Evolutionary conservation across 2,797 vertebrate species (phyloP).

Genomic region (Limnodromus scolopaceus): DNA sequence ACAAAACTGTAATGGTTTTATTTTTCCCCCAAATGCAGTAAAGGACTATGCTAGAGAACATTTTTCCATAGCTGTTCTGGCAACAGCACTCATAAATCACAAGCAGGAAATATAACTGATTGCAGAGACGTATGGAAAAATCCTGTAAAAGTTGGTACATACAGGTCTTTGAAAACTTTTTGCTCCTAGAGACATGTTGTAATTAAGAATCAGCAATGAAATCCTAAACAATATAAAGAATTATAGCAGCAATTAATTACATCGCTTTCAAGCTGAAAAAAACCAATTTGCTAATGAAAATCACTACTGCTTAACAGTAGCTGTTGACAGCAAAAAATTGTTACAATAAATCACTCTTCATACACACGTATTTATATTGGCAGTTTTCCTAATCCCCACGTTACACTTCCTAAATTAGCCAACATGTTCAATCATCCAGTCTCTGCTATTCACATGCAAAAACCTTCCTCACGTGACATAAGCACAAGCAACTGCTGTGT

Average conservation of each 20-base stretch:
- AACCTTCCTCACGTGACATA: not conserved
- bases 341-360: conserved; percentile 14
- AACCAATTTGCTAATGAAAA: conserved; percentile 35
- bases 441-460: not conserved
- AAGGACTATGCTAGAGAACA: not conserved
- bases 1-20: not conserved
- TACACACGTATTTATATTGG: not conserved
- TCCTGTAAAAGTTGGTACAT: not conserved
- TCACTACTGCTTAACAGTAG: not conserved
- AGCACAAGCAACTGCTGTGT: not conserved
- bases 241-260: conserved; percentile 48
- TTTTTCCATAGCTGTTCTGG: not conserved
- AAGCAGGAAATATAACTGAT: not conserved
- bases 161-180: not conserved
- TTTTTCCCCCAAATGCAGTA: not conserved
- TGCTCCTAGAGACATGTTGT: not conserved
- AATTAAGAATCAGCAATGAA: conserved; percentile 38
- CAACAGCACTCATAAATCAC: not conserved
- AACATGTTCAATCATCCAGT: not conserved
- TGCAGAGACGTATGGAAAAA: not conserved
- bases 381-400: not conserved
- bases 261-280: conserved; percentile 6
- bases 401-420: not conserved
- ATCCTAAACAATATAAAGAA: conserved; percentile 35
- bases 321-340: not conserved